These are phyloP conservation scores for Nymphalis polychloros DNA, from an alignment of 2,888 invertebrate species.

Conservation along the genomic window DNA sequence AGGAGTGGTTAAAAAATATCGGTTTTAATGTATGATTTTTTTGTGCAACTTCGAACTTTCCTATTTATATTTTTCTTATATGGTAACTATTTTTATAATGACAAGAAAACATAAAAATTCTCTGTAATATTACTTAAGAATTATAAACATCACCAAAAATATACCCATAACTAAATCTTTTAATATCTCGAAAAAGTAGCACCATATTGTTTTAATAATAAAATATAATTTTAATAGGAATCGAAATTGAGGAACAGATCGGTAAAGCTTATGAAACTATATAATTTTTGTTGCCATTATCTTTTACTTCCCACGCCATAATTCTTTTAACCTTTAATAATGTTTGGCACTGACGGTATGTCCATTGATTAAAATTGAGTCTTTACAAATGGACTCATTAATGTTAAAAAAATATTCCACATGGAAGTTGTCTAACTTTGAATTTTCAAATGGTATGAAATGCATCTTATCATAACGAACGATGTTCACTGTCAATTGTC, in stretches of 20 bases:
- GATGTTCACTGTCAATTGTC: too few species aligned
- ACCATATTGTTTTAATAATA: slow-evolving; percentile 32
- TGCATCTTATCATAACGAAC: too few species aligned
- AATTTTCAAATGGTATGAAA: too few species aligned
- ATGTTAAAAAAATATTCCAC: too few species aligned
- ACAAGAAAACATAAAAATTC: slow-evolving; percentile 29
- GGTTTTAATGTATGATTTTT: slow-evolving; percentile 53
- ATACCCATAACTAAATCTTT: slow-evolving; percentile 18
- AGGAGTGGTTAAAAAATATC: slow-evolving; percentile 40
- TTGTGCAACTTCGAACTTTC: slow-evolving; percentile 55
- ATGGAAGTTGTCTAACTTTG: too few species aligned
- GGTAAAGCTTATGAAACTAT: background rate
- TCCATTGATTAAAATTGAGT: too few species aligned
- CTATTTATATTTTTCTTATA: slow-evolving; percentile 36
- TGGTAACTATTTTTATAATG: slow-evolving; percentile 46
- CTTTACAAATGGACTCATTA: too few species aligned
- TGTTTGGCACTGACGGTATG: too few species aligned
- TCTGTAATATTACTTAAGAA: slow-evolving; percentile 14
- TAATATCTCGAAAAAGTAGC: slow-evolving; percentile 27
- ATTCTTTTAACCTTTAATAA: background rate
- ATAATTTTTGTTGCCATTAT: background rate
- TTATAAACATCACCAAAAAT: slow-evolving; percentile 24
- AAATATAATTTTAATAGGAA: slow-evolving; percentile 22
- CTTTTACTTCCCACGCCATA: background rate
- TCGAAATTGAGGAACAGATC: slow-evolving; percentile 1